A percentile compares a stretch with the other conserved stretches of the same genome.
phyloP scores from a whole-genome alignment of 2,888 invertebrate genomes.

The Charanyca ferruginea region DNA sequence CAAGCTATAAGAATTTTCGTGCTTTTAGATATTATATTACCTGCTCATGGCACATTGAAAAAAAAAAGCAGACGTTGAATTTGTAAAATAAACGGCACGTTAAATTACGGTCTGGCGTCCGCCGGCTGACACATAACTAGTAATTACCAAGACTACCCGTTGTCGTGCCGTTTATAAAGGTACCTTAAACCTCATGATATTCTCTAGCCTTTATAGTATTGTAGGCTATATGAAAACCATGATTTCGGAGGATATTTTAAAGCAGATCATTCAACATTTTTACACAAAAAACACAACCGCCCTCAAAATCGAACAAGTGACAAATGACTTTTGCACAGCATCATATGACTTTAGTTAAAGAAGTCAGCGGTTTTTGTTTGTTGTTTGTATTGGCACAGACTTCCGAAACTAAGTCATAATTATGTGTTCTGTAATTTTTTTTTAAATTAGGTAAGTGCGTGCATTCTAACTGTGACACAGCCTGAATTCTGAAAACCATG shows the following conservation, averaged over 20 bases:
- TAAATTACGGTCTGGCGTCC: slow-evolving; percentile 17
- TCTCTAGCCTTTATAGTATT: slow-evolving; percentile 8
- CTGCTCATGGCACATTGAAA: neutral
- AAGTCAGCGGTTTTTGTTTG: too few species aligned
- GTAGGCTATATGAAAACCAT: slow-evolving; percentile 16
- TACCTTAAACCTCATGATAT: slow-evolving; percentile 19
- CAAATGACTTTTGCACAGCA: too few species aligned
- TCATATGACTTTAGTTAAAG: too few species aligned
- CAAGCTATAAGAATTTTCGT: neutral
- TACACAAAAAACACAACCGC: neutral
- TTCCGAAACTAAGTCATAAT: too few species aligned
- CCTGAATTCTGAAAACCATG: too few species aligned
- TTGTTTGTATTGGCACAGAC: too few species aligned
- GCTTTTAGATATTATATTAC: neutral
- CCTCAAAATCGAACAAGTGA: too few species aligned
- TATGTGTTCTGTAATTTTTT: too few species aligned
- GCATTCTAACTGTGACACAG: too few species aligned
- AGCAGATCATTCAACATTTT: neutral
- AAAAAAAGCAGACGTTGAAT: slow-evolving; percentile 17
- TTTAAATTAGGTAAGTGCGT: too few species aligned
- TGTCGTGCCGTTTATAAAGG: slow-evolving; percentile 17
- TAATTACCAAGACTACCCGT: slow-evolving; percentile 33
- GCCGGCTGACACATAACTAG: slow-evolving; percentile 53
- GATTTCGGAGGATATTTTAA: neutral
- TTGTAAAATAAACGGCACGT: slow-evolving; percentile 20